These are phyloP conservation scores for Campoletis raptor DNA, from an alignment of 2,888 invertebrate species.

Conservation along the genomic window DNA sequence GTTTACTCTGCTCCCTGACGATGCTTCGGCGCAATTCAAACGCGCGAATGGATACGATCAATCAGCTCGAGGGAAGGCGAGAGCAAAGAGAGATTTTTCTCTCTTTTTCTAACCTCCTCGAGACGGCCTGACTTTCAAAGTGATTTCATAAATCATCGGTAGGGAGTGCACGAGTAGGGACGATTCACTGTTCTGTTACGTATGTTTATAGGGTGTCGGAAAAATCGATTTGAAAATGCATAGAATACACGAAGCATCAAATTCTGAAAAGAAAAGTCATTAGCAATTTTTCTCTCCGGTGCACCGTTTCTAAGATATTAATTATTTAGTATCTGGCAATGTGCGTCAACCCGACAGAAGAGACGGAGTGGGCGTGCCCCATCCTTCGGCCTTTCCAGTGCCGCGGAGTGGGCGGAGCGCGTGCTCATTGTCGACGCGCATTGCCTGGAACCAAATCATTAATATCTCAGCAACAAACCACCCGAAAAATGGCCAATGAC, in stretches of 20 bases:
- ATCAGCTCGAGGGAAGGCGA: slow-evolving; percentile 54
- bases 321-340: background rate
- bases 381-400: background rate
- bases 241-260: background rate
- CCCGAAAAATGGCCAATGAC: background rate
- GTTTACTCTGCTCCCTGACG: slow-evolving; percentile 34
- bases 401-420: background rate
- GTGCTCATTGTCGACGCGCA: background rate
- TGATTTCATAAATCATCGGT: slow-evolving; percentile 69
- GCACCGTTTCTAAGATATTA: background rate
- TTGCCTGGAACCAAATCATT: background rate
- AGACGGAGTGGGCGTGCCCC: background rate
- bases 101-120: slow-evolving; percentile 33
- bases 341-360: background rate
- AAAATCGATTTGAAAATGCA: background rate
- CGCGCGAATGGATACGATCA: slow-evolving; percentile 66
- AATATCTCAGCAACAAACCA: background rate
- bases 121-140: slow-evolving; percentile 64
- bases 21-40: slow-evolving; percentile 59
- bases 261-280: background rate
- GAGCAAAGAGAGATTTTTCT: slow-evolving; percentile 48
- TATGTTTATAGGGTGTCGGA: slow-evolving; percentile 5
- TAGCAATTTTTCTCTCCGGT: background rate
- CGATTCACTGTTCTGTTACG: slow-evolving; percentile 31
- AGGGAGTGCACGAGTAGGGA: slow-evolving; percentile 29